Evolutionary conservation across 2,113 vertebrate species (phyloP), one percentile per base, ranked within the genome.

Genomic region (Aegithalos caudatus): DNA sequence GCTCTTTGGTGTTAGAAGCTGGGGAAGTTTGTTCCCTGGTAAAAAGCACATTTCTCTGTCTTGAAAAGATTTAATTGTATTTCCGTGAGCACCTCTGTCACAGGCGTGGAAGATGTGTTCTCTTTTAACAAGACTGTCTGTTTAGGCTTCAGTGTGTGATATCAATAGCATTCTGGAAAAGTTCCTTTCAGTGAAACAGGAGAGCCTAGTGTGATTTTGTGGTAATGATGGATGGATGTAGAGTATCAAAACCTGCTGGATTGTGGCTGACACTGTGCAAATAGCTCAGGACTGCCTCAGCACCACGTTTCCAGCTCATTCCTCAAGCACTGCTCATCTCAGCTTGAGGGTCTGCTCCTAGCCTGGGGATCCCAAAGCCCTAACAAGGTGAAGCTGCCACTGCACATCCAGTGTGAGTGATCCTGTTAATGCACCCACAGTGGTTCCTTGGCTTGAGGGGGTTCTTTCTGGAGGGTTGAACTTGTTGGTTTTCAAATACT

Each of bases 351-450:
- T 33, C 53, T 42, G 25, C 42, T 38, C 35, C 25, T 79, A 38
- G 29, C 31, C 31, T 65, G 42, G 6, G 22, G 8, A 14, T 69
- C 27, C 25, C 53, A 33, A 71, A 82, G 61, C 61, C 42, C 51
- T 31, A 3, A 10, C 0, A 2, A 42, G 16, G 22, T 51, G 54
- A 73, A 78, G 70, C 29, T 86, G 35, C 54, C 3, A 1, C 0
- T 0, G 37, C 56, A 82, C 62, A 79, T 53, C 24, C 27, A 31
- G 22, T 10, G 29, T 0, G 0, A 56, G 45, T 2, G 0, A 37
- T 51, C 11, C 54, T 60, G 22, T 40, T 65, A 38, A 56, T 35
- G 12, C 28, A 71, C 12, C 23, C 1, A 0, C 45, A 61, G 28
- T 14, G 2, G 0, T 66, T 66, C 50, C 61, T 71, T 37, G 33